Conservation (phyloP, 1,140 invertebrate species). For the Drosophila nannoptera region DNA sequence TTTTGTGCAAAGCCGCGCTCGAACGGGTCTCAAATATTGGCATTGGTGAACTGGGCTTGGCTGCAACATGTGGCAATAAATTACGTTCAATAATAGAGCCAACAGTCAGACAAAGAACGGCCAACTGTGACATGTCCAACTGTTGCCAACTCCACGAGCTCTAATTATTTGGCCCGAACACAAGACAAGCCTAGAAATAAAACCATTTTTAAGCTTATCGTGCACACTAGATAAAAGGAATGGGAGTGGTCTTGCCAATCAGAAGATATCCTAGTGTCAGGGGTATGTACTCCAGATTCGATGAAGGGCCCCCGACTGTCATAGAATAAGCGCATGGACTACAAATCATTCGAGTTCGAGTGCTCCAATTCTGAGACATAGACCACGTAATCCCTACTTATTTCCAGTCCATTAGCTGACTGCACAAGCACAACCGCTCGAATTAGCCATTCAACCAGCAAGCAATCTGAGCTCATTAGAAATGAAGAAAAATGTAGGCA, state of each 20-base stretch:
- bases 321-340: no score
- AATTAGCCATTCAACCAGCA: constrained; percentile 57
- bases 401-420: constrained; percentile 18
- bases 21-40: constrained; percentile 31
- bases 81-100: constrained; percentile 40
- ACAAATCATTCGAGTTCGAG: constrained; percentile 7
- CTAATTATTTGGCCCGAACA: no score
- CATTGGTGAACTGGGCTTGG: constrained; percentile 36
- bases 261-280: no score
- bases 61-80: constrained; percentile 38
- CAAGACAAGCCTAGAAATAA: no score
- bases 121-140: constrained; percentile 8
- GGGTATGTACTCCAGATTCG: no score
- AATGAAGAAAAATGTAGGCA: constrained; percentile 11
- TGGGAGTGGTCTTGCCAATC: no score
- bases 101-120: constrained; percentile 16
- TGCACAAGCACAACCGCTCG: constrained; percentile 8
- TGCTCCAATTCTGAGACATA: constrained; percentile 46
- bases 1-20: constrained; percentile 38
- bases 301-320: no score
- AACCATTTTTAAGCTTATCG: no score
- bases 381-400: constrained; percentile 7
- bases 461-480: constrained; percentile 31
- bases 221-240: no score
- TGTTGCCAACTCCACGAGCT: no score